Evolutionary conservation across 2,888 invertebrate species (phyloP).

Genomic region (Mongoloraphidia duomilia): DNA sequence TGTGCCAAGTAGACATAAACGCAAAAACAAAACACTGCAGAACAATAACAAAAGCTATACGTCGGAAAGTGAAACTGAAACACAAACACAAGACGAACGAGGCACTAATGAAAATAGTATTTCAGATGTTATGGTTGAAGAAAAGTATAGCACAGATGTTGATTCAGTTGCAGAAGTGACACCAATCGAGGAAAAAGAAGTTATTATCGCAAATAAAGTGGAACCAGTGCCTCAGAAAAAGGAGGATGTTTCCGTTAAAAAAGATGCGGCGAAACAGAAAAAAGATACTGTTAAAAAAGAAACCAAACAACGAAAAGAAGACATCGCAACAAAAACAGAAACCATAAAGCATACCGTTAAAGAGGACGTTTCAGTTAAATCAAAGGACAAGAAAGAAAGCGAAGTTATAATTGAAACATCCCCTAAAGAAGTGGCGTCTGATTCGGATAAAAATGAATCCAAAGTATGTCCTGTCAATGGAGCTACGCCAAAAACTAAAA

Average conservation of each 20-base stretch:
- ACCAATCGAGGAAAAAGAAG: constrained; percentile 5
- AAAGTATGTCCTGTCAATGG: too few species aligned
- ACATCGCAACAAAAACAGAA: constrained; percentile 7
- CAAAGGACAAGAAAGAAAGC: constrained; percentile 14
- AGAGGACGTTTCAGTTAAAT: neutral
- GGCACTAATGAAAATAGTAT: neutral
- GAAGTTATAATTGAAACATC: constrained; percentile 5
- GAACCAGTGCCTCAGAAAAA: too few species aligned
- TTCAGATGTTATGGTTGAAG: constrained; percentile 4
- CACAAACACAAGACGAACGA: neutral
- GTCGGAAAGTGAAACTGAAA: neutral
- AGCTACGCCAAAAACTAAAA: too few species aligned
- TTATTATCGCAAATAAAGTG: constrained; percentile 3
- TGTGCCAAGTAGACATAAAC: constrained; percentile 27
- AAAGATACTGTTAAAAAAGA: neutral
- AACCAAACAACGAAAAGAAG: constrained; percentile 7
- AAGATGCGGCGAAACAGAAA: neutral
- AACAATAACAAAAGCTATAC: neutral
- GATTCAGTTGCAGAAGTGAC: neutral
- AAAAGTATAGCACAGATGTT: constrained; percentile 1
- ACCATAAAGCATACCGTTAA: constrained; percentile 3
- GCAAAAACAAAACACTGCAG: constrained; percentile 21
- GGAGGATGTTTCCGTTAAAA: neutral
- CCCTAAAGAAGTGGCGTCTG: constrained; percentile 7
- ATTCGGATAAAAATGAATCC: too few species aligned